phyloP scores from a whole-genome alignment of 2,113 vertebrate species.

The Phalacrocorax pelagicus region DNA sequence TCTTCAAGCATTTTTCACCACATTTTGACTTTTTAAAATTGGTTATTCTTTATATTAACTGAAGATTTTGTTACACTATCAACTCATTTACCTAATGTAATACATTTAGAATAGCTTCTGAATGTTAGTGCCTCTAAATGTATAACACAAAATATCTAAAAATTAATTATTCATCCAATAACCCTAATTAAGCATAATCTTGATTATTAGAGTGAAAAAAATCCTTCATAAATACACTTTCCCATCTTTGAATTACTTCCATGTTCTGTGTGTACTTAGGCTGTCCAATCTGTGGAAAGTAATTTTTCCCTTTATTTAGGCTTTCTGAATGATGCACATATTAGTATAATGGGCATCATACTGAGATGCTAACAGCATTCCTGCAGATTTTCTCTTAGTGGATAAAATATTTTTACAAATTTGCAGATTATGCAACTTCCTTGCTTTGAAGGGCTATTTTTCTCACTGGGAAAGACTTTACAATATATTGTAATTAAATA shows the following conservation, averaged over 20 bases:
- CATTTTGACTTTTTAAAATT: neutral
- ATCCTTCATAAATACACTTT: neutral
- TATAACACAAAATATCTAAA: neutral
- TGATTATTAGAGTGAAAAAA: neutral
- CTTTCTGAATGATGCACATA: conserved; percentile 41
- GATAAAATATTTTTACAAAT: conserved; percentile 12
- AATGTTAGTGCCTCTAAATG: neutral
- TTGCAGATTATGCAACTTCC: neutral
- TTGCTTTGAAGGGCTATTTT: neutral
- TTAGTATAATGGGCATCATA: conserved; percentile 50
- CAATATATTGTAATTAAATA: neutral
- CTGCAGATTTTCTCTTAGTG: neutral
- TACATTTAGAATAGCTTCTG: neutral
- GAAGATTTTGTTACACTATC: neutral
- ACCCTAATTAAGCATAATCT: neutral
- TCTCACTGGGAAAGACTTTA: neutral
- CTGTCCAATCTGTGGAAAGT: conserved; percentile 14
- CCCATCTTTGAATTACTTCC: conserved; percentile 46
- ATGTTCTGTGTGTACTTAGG: neutral
- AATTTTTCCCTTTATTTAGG: conserved; percentile 53
- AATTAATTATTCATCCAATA: neutral
- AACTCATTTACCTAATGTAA: neutral
- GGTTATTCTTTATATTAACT: neutral
- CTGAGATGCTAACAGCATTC: conserved; percentile 52
- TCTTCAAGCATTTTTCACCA: neutral